phyloP scores from a whole-genome alignment of 2,797 vertebrate species.

The Argyrosomus regius region DNA sequence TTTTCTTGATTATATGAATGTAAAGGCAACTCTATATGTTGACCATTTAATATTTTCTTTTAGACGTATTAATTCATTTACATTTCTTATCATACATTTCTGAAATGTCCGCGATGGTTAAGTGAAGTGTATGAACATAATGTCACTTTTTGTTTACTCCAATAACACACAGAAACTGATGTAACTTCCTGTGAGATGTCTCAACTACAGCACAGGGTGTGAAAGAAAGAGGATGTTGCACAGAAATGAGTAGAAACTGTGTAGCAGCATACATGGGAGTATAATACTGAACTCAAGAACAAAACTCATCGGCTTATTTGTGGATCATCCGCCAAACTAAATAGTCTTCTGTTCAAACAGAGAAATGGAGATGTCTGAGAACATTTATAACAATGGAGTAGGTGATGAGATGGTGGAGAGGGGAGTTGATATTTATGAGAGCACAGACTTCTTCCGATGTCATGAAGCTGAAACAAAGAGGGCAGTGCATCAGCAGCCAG shows the following conservation, averaged over 20 bases:
- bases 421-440: slow-evolving; percentile 6
- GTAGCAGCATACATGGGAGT: fast-evolving
- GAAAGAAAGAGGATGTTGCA: neutral
- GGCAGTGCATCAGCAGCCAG: neutral
- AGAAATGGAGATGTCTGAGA: neutral
- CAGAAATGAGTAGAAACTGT: neutral
- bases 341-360: no score
- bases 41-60: neutral
- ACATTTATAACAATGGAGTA: neutral
- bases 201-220: neutral
- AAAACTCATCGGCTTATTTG: no score
- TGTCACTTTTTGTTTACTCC: no score
- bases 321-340: no score
- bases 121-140: no score
- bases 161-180: neutral
- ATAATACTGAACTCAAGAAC: no score
- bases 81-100: neutral
- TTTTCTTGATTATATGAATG: neutral
- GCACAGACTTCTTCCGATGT: neutral
- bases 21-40: neutral
- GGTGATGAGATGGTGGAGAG: neutral
- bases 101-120: neutral
- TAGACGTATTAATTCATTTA: neutral
- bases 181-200: neutral
- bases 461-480: neutral